phyloP scores from a whole-genome alignment of 2,797 vertebrate species.

The Lindbergichthys nudifrons region DNA sequence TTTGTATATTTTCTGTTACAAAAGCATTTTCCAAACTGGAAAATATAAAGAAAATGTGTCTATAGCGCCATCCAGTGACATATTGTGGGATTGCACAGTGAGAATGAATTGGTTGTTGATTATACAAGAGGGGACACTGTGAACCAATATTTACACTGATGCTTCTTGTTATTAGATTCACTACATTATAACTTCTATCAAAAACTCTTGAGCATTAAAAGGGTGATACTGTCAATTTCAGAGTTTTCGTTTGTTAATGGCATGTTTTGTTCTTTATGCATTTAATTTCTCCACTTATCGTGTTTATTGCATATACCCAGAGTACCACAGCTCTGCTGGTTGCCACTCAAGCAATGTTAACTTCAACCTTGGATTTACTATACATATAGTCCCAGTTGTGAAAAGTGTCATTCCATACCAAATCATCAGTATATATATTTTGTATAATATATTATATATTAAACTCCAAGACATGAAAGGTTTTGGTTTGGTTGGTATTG shows the following conservation, averaged over 20 bases:
- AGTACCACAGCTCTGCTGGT: background rate
- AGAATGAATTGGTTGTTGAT: background rate
- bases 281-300: background rate
- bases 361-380: too few species aligned
- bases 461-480: too few species aligned
- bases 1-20: background rate
- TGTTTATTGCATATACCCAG: background rate
- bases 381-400: too few species aligned
- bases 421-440: too few species aligned
- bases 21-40: background rate
- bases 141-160: background rate
- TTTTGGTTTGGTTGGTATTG: too few species aligned
- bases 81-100: constrained; percentile 2
- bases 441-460: too few species aligned
- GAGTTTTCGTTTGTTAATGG: background rate
- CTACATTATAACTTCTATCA: background rate
- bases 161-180: background rate
- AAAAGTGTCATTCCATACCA: background rate
- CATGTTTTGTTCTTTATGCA: background rate
- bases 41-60: background rate
- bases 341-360: background rate
- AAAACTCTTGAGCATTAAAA: background rate
- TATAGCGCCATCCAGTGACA: constrained; percentile 52
- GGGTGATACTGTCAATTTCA: background rate
- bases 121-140: background rate